Evolutionary conservation across 2,113 vertebrate genomes (phyloP), one percentile per base, ranked within the genome.

Genomic region (Cepphus grylle): DNA sequence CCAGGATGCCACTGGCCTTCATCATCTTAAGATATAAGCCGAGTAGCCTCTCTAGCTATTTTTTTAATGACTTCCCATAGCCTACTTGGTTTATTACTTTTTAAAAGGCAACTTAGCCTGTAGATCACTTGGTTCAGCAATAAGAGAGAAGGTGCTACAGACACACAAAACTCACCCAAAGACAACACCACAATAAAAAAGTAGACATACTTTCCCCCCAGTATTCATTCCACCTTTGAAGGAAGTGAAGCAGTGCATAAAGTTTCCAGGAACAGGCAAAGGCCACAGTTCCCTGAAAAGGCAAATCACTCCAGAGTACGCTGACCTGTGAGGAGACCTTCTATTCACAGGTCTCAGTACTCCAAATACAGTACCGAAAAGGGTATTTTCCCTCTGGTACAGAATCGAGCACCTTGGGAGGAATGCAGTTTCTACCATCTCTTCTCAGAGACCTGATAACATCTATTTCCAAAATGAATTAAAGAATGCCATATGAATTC

Each of bases 41-140:
- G 0, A 10, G 32, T 1, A 38, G 30, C 40, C 50, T 14, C 36
- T 27, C 43, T 5, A 40, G 36, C 11, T 32, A 0, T 3, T 16
- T 43, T 89, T 55, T 19, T 29, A 2, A 32, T n/a, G 17, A n/a
- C 40, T 55, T 81, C 21, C 58, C 42, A 45, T 7, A 52, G 18
- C 36, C 49, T 6, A 3, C 40, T 34, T 42, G 4, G 16, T n/a
- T 62, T 19, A 42, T 18, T 6, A 23, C 6, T 20, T 58, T 22
- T 61, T 9, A 7, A 47, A 71, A 81, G 65, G 63, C 42, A 11
- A 36, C 13, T 53, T 34, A 62, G 10, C 66, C 59, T 25, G n/a
- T 2, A 19, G 67, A 22, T 50, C 9, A 19, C 70, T 53, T 15
- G 11, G 30, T 40, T 36, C 42, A 23, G 32, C 8, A 22, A 63